Percentiles rank a stretch among this genome's conserved stretches.
Conservation (phyloP, 2,888 invertebrate genomes). For the Trypoxylon attenuatum region DNA sequence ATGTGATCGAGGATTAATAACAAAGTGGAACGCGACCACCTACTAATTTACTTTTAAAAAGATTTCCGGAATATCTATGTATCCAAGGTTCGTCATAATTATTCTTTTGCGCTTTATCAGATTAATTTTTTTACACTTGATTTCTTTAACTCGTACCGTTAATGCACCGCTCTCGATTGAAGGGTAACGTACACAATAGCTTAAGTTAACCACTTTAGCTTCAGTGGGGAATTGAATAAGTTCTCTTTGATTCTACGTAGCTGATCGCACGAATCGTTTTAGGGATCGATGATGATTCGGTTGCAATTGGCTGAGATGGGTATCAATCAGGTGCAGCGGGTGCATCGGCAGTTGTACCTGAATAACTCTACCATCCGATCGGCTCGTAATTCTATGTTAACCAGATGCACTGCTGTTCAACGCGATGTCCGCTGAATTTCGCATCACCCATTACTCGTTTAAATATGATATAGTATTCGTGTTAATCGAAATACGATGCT, state of each 20-base stretch:
- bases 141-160: too few species aligned
- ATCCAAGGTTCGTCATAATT: too few species aligned
- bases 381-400: slow-evolving; percentile 22
- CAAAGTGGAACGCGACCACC: slow-evolving; percentile 34
- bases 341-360: slow-evolving; percentile 3
- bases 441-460: not conserved
- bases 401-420: not conserved
- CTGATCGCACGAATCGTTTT: slow-evolving; percentile 31
- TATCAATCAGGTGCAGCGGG: slow-evolving; percentile 60
- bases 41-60: too few species aligned
- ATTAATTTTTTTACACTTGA: too few species aligned
- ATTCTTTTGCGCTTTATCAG: too few species aligned
- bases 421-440: not conserved
- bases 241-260: slow-evolving; percentile 17
- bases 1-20: slow-evolving; percentile 34
- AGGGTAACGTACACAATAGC: too few species aligned
- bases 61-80: too few species aligned
- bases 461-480: not conserved
- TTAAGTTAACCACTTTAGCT: too few species aligned
- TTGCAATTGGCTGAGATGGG: slow-evolving; percentile 56
- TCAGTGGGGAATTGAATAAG: too few species aligned
- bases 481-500: not conserved
- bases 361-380: slow-evolving; percentile 20
- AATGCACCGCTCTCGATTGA: too few species aligned
- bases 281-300: slow-evolving; percentile 63